Evolutionary conservation across 2,113 vertebrate species (phyloP).

Genomic region (Thamnaconus septentrionalis): DNA sequence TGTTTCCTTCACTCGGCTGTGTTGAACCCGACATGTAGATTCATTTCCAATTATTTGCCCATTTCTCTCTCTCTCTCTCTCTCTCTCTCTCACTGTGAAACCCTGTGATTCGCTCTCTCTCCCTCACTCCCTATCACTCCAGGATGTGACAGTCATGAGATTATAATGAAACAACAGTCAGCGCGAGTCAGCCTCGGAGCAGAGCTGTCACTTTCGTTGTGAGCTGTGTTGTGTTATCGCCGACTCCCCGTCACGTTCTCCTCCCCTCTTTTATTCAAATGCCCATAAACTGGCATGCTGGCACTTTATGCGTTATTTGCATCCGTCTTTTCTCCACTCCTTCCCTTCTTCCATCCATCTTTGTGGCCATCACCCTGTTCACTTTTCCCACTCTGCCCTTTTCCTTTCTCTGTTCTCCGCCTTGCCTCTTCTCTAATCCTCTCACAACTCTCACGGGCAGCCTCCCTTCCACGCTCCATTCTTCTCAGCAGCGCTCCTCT

Average conservation of each 20-base stretch:
- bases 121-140: conserved; percentile 21
- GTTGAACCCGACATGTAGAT: conserved; percentile 32
- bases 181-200: conserved; percentile 51
- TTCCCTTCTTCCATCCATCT: not conserved
- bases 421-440: conserved; percentile 25
- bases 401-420: conserved; percentile 4
- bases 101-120: not conserved
- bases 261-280: conserved; percentile 33
- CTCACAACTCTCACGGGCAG: conserved; percentile 25
- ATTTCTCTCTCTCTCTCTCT: conserved; percentile 6
- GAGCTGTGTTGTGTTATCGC: conserved; percentile 48
- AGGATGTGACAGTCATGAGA: conserved; percentile 67
- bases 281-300: conserved; percentile 5
- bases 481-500: conserved; percentile 31
- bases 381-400: conserved; percentile 2
- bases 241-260: conserved; percentile 31
- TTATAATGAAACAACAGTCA: conserved; percentile 72
- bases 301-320: not conserved
- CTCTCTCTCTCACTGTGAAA: conserved; percentile 6
- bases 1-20: conserved; percentile 20
- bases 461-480: conserved; percentile 18
- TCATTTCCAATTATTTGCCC: conserved; percentile 38
- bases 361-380: not conserved
- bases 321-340: not conserved
- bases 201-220: conserved; percentile 65